Evolutionary conservation across 2,113 vertebrate genomes (phyloP).

Genomic region (Rhinichthys klamathensis): DNA sequence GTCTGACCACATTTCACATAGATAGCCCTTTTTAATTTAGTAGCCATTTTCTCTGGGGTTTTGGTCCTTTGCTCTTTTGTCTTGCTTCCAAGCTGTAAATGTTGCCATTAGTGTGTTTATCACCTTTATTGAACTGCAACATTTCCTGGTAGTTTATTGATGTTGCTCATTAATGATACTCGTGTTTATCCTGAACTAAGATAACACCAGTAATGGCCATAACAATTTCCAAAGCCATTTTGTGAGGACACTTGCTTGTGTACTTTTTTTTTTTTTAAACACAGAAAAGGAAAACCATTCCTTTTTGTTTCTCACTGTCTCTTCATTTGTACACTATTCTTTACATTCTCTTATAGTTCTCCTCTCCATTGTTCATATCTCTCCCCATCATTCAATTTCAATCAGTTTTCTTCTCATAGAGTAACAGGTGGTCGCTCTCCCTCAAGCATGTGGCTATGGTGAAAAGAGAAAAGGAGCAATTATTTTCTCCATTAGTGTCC

Average conservation of each 20-base stretch:
- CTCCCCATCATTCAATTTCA: slow-evolving; percentile 7
- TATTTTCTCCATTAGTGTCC: neutral
- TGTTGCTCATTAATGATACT: neutral
- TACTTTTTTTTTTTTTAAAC: neutral
- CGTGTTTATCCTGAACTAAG: neutral
- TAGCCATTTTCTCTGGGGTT: neutral
- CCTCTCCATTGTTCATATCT: slow-evolving; percentile 8
- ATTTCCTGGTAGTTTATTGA: neutral
- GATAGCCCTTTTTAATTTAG: neutral
- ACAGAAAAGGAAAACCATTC: neutral
- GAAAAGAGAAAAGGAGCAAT: neutral
- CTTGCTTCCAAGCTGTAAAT: neutral
- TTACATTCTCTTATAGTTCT: neutral
- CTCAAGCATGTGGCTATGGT: neutral
- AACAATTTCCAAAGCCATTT: neutral
- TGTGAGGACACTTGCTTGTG: neutral
- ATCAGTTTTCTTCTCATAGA: neutral
- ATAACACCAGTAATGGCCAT: neutral
- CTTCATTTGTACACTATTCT: neutral
- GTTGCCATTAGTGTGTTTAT: neutral
- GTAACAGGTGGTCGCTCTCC: neutral
- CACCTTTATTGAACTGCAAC: neutral
- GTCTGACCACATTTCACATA: neutral
- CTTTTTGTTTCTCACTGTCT: neutral
- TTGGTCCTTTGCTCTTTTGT: neutral